phyloP scores from a whole-genome alignment of 2,113 vertebrate species.

The Bos javanicus region DNA sequence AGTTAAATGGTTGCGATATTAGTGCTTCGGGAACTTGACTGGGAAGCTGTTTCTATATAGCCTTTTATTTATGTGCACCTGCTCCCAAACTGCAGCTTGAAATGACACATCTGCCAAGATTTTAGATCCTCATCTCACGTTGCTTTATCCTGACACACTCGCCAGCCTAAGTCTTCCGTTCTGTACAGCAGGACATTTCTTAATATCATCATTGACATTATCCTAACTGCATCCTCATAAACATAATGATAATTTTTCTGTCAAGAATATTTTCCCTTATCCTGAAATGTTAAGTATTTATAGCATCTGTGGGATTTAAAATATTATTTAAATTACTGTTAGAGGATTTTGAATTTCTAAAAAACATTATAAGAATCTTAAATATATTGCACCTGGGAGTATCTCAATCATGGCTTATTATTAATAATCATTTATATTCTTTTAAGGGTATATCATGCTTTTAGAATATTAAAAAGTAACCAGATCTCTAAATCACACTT shows the following conservation, averaged over 20 bases:
- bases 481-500: neutral
- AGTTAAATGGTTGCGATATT: neutral
- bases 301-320: neutral
- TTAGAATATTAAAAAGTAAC: neutral
- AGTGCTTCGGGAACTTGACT: neutral
- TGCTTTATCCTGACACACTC: neutral
- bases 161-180: neutral
- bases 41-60: neutral
- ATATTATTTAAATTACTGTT: neutral
- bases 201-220: no score
- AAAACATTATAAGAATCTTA: neutral
- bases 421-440: neutral
- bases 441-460: neutral
- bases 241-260: neutral
- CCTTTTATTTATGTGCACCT: neutral
- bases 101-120: neutral
- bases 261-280: neutral
- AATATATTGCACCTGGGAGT: neutral
- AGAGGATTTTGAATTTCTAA: neutral
- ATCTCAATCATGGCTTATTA: neutral
- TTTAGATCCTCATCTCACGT: neutral
- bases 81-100: neutral
- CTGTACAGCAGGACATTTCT: neutral
- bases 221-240: neutral
- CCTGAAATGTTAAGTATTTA: neutral